Conservation (phyloP, 2,888 invertebrate species). For the Furcula furcula region DNA sequence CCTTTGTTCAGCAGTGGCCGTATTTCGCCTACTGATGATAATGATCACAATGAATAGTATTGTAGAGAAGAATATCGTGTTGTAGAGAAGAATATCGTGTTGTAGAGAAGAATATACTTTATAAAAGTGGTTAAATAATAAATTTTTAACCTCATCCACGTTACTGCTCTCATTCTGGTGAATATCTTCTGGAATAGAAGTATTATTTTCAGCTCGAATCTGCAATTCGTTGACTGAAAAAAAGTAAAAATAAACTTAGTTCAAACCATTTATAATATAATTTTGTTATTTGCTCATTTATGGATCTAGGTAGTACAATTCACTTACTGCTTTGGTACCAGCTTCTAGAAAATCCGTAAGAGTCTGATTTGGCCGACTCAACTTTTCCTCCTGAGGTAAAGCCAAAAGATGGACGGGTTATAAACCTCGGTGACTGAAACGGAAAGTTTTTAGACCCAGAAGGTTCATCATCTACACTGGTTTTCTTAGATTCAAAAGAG, state of each 20-base stretch:
- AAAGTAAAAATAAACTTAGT: conserved; percentile 4
- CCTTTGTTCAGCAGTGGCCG: too few species aligned
- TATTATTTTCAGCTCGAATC: conserved; percentile 56
- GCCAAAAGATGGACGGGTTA: conserved; percentile 80
- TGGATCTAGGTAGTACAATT: too few species aligned
- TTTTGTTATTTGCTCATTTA: not conserved
- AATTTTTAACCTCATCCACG: conserved; percentile 51
- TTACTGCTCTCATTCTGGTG: conserved; percentile 53
- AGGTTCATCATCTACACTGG: conserved; percentile 39
- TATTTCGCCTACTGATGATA: not conserved
- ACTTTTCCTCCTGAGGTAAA: conserved; percentile 57
- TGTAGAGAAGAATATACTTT: too few species aligned
- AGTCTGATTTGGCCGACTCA: conserved; percentile 54
- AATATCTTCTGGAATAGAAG: conserved; percentile 62
- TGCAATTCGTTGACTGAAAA: conserved; percentile 83
- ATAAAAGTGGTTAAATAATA: conserved; percentile 29
- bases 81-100: too few species aligned
- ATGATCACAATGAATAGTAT: conserved; percentile 5
- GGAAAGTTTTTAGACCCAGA: conserved; percentile 50
- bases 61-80: too few species aligned
- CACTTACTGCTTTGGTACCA: conserved; percentile 75
- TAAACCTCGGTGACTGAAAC: conserved; percentile 78
- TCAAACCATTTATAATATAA: not conserved
- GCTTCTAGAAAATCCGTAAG: conserved; percentile 64
- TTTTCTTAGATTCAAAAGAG: conserved; percentile 61